Conservation (phyloP, 2,797 vertebrate genomes). For the Arctocebus calabarensis region DNA sequence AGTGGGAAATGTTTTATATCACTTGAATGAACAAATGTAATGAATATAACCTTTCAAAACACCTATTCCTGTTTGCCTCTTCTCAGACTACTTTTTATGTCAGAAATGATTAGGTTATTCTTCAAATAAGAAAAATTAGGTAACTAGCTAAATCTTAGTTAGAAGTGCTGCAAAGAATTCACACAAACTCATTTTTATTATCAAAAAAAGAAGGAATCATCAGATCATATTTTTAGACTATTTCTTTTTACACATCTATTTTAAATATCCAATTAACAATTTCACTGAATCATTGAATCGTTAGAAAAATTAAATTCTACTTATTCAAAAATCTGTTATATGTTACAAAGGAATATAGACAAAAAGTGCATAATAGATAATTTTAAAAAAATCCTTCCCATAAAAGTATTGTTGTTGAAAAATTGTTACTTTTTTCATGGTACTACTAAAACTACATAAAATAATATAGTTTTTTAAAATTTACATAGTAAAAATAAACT, state of each 20-base stretch:
- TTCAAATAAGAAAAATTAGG: neutral
- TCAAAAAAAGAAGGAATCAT: neutral
- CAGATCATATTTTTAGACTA: neutral
- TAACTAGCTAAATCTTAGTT: neutral
- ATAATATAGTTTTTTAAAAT: neutral
- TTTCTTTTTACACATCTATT: neutral
- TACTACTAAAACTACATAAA: neutral
- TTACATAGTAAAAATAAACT: slow-evolving; percentile 19
- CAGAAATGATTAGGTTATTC: slow-evolving; percentile 21
- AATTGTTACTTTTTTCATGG: neutral
- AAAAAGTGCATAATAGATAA: neutral
- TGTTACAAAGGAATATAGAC: neutral
- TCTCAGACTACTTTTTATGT: neutral
- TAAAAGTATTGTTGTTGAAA: neutral
- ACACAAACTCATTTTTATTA: neutral
- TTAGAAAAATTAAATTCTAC: slow-evolving; percentile 11
- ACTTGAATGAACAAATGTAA: neutral
- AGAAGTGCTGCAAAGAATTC: neutral
- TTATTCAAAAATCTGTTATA: neutral
- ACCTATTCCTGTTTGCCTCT: neutral
- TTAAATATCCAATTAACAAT: neutral
- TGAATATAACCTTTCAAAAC: neutral
- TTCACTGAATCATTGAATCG: neutral
- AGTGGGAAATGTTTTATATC: neutral
- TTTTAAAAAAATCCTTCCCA: neutral